These are phyloP conservation scores for Tiphia femorata DNA, from an alignment of 2,888 invertebrate species.

Conservation along the genomic window DNA sequence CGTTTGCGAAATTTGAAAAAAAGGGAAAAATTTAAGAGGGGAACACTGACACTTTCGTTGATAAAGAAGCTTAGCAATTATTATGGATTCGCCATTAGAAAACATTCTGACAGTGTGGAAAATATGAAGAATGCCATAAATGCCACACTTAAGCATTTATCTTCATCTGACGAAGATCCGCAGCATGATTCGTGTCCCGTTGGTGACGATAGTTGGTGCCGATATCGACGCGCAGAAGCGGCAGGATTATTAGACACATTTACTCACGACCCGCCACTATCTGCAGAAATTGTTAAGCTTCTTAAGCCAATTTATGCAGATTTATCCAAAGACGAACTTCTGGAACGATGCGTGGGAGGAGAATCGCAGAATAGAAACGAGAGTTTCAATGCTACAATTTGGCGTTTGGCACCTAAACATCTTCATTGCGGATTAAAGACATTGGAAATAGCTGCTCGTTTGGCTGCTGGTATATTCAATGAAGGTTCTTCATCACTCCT, in stretches of 20 bases:
- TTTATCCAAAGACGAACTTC: not conserved
- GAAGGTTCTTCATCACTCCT: too few relatives aligned
- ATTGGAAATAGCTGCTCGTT: too few relatives aligned
- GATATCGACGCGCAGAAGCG: slow-evolving; percentile 9
- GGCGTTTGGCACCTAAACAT: too few relatives aligned
- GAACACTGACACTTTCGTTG: slow-evolving; percentile 23
- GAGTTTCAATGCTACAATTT: too few relatives aligned
- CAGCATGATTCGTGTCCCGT: slow-evolving; percentile 30
- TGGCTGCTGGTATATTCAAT: too few relatives aligned
- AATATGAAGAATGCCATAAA: slow-evolving; percentile 38
- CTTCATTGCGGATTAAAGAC: too few relatives aligned
- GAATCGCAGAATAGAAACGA: too few relatives aligned
- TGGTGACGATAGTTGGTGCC: slow-evolving; percentile 30
- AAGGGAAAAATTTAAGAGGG: slow-evolving; percentile 19
- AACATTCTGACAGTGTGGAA: slow-evolving; percentile 28
- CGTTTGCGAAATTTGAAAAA: slow-evolving; percentile 15
- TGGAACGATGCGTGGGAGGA: too few relatives aligned
- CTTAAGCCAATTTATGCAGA: not conserved
- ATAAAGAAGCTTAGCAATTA: slow-evolving; percentile 35
- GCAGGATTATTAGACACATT: not conserved
- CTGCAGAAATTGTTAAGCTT: not conserved
- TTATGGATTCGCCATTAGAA: slow-evolving; percentile 39
- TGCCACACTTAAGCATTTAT: slow-evolving; percentile 34
- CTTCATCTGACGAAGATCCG: slow-evolving; percentile 33
- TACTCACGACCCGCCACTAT: not conserved